phyloP scores from a whole-genome alignment of 2,888 invertebrate genomes.

The Anarsia innoxiella region DNA sequence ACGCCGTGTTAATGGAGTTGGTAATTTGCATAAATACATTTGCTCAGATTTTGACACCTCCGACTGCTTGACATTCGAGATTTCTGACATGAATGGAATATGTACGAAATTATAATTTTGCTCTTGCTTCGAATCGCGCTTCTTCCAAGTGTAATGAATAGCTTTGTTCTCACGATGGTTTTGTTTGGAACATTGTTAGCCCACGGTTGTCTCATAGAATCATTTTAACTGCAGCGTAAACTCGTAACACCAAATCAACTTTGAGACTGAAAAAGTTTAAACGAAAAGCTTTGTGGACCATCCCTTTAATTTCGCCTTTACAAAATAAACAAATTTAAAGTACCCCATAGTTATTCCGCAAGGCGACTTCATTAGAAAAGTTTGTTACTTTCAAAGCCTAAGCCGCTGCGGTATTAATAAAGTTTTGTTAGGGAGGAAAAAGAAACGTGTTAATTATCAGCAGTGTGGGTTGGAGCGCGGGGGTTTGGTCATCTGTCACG shows the following conservation, averaged over 20 bases:
- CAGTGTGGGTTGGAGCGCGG: background rate
- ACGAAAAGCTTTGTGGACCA: constrained; percentile 10
- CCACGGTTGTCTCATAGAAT: too few species aligned
- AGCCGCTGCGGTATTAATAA: constrained; percentile 70
- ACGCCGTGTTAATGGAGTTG: constrained; percentile 59
- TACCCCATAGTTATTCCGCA: constrained; percentile 60
- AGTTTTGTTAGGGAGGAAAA: constrained; percentile 67
- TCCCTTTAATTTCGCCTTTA: constrained; percentile 29
- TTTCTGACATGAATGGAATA: constrained; percentile 51
- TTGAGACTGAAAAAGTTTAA: background rate
- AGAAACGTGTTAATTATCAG: constrained; percentile 73
- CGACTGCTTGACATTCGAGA: constrained; percentile 58
- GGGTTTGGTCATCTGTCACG: constrained; percentile 52
- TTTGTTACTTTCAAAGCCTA: constrained; percentile 68
- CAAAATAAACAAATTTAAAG: constrained; percentile 65
- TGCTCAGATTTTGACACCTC: constrained; percentile 66
- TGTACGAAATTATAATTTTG: too few species aligned
- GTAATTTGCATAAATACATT: constrained; percentile 71
- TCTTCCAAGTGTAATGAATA: too few species aligned
- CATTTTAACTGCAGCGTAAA: too few species aligned
- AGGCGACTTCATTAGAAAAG: constrained; percentile 72
- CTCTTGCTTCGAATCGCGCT: too few species aligned
- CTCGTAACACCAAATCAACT: background rate
- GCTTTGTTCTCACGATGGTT: too few species aligned
- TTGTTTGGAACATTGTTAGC: too few species aligned